phyloP scores from a whole-genome alignment of 35 echinoderm and acorn worm genomes.

The Apostichopus parvimensis region DNA sequence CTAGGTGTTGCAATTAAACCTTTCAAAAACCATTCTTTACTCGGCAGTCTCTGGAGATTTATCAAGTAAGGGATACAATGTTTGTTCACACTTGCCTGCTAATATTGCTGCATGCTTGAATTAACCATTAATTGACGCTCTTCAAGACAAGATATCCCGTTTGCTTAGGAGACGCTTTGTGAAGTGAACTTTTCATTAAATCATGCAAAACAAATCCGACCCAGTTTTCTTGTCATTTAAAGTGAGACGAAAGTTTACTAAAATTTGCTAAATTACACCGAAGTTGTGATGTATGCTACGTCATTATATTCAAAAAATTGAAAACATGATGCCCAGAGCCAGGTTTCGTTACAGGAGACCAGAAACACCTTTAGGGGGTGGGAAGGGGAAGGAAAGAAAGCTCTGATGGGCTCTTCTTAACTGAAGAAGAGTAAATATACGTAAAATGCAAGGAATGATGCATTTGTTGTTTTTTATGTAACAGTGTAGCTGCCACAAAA shows the following conservation, averaged over 20 bases:
- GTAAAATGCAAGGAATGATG: too few relatives aligned
- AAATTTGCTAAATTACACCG: background rate
- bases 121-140: conserved; percentile 9
- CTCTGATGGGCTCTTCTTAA: too few relatives aligned
- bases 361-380: too few relatives aligned
- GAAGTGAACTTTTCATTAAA: conserved; percentile 18
- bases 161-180: background rate
- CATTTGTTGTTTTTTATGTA: too few relatives aligned
- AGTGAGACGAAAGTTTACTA: background rate
- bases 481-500: too few relatives aligned
- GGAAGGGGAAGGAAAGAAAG: too few relatives aligned
- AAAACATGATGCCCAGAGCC: too few relatives aligned
- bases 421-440: too few relatives aligned
- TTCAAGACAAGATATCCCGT: conserved; percentile 8
- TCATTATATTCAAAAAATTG: too few relatives aligned
- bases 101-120: conserved; percentile 1
- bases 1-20: conserved; percentile 10
- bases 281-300: background rate
- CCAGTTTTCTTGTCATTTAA: conserved; percentile 1
- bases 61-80: conserved; percentile 13
- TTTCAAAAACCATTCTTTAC: background rate
- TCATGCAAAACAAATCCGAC: conserved; percentile 13
- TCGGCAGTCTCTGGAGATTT: background rate
- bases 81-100: conserved; percentile 16
- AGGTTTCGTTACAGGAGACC: too few relatives aligned